These are phyloP conservation scores for Eumaeus atala DNA, from an alignment of 1,140 invertebrate species.

Conservation along the genomic window DNA sequence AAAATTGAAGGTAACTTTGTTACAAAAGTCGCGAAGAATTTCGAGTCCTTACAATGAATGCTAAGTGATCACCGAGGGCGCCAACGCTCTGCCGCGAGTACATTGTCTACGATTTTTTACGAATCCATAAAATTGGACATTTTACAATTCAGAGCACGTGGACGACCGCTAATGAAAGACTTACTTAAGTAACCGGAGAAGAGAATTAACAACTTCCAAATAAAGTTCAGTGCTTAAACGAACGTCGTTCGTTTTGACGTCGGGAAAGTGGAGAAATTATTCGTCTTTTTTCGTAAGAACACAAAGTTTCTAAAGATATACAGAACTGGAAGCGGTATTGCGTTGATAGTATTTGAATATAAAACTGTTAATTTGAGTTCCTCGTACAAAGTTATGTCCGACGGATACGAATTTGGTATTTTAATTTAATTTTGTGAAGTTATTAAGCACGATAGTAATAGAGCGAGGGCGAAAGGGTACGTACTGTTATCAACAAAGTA, in stretches of 20 bases:
- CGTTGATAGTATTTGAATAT: slow-evolving; percentile 21
- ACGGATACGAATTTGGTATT: slow-evolving; percentile 38
- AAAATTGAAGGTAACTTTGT: slow-evolving; percentile 11
- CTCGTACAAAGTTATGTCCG: slow-evolving; percentile 10
- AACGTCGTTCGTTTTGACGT: slow-evolving; percentile 59
- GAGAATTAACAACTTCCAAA: slow-evolving; percentile 70
- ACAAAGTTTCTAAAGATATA: slow-evolving; percentile 50
- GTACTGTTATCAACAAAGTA: slow-evolving; percentile 48
- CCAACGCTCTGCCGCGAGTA: slow-evolving; percentile 20
- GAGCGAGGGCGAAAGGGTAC: slow-evolving; percentile 16
- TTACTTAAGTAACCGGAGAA: slow-evolving; percentile 63
- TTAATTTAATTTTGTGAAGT: slow-evolving; percentile 43
- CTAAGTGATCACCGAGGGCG: slow-evolving; percentile 20
- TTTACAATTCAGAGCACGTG: slow-evolving; percentile 64
- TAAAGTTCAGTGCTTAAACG: slow-evolving; percentile 61
- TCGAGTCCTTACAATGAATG: slow-evolving; percentile 25
- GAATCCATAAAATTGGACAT: slow-evolving; percentile 40
- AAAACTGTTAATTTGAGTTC: slow-evolving; percentile 22
- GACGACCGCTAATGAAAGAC: slow-evolving; percentile 65
- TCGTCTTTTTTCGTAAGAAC: slow-evolving; percentile 38
- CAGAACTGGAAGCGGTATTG: slow-evolving; percentile 26
- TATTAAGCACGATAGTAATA: slow-evolving; percentile 37
- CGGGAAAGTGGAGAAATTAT: slow-evolving; percentile 63
- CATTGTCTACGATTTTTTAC: slow-evolving; percentile 52
- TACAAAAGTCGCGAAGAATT: slow-evolving; percentile 1